Evolutionary conservation across 1,140 invertebrate species (phyloP).

Genomic region (Aleiodes sp.): DNA sequence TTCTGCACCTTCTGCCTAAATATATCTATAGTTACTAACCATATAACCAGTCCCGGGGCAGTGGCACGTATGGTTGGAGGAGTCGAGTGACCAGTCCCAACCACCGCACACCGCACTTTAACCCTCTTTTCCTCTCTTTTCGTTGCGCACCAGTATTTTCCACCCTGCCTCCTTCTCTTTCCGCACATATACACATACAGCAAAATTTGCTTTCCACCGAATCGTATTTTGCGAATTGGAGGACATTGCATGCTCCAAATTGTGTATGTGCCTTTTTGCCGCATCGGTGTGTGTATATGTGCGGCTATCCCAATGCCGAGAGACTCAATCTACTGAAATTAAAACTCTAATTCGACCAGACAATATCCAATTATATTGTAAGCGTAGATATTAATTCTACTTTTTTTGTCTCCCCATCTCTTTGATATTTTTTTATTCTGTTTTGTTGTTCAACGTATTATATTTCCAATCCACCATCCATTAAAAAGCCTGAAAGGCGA

Average conservation of each 20-base stretch:
- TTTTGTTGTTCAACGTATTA: not conserved
- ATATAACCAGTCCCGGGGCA: not conserved
- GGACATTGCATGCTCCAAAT: not conserved
- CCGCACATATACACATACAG: not conserved
- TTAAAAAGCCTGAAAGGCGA: not conserved
- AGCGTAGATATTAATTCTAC: conserved; percentile 6
- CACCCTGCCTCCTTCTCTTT: not conserved
- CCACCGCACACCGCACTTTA: not conserved
- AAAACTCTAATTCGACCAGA: conserved; percentile 63
- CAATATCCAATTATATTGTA: conserved; percentile 62
- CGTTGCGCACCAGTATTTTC: conserved; percentile 25
- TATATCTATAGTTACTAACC: not conserved
- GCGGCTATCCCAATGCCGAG: conserved; percentile 28
- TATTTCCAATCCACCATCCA: not conserved
- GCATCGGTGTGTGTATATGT: not conserved
- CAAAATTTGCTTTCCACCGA: conserved; percentile 12
- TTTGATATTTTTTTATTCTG: not conserved
- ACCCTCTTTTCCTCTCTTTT: conserved; percentile 34
- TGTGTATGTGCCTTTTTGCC: not conserved
- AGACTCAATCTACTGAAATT: conserved; percentile 57
- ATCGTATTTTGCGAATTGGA: conserved; percentile 12
- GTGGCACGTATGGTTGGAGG: conserved; percentile 15
- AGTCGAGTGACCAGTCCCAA: not conserved
- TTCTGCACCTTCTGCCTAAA: not conserved
- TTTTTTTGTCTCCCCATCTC: not conserved